Base-by-base conservation (phyloP, 2,113 vertebrate genomes). In the Mus pahari region DNA sequence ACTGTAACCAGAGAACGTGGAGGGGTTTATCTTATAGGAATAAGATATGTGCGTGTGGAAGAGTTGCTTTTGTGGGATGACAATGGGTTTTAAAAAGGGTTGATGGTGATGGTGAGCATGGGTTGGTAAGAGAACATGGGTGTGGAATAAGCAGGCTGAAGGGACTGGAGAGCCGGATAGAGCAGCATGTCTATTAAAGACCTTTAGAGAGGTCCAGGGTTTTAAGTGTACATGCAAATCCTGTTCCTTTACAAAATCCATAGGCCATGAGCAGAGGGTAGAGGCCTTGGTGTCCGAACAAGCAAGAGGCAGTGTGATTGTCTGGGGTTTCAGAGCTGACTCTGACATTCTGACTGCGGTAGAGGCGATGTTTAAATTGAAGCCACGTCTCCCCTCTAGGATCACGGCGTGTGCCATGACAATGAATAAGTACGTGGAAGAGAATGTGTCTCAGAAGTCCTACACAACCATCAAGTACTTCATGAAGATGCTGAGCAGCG, bases 381-480 rank as follows among this genome's bases (percentile, higher is more conserved):
- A 81, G 33, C 5, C 39, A n/a, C n/a, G 42, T 94, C 31, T 96
- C 93, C 92, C 94, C 87, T 97, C 98, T 91, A 99, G 99, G 91
- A 99, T 99, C 96, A 99, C 99, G 39, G 99, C 99, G 48, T 99
- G 99, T 90, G 99, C 99, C 26, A 99, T 99, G 98, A 99, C 99
- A 73, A 99, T 99, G 99, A 99, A 99, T 97, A 99, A 99, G 97
- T 99, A 99, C 0, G 99, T 99, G 92, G 99, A 99, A 94, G 99
- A 99, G 97, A 99, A 99, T 0, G 99, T 99, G 11, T 99, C 99
- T 28, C 99, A 99, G 97, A 99, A 99, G 66, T 99, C 99, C 66
- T 99, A 99, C 97, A 99, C 99, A 0, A 99, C 99, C 73, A 99
- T 99, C 97, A 99, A 99, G 58, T 99, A 99, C 26, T 99, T 99